Percentiles rank a stretch among this genome's conserved stretches.
These are phyloP conservation scores for Grapholita molesta DNA, from an alignment of 1,140 invertebrate species.

Conservation along the genomic window DNA sequence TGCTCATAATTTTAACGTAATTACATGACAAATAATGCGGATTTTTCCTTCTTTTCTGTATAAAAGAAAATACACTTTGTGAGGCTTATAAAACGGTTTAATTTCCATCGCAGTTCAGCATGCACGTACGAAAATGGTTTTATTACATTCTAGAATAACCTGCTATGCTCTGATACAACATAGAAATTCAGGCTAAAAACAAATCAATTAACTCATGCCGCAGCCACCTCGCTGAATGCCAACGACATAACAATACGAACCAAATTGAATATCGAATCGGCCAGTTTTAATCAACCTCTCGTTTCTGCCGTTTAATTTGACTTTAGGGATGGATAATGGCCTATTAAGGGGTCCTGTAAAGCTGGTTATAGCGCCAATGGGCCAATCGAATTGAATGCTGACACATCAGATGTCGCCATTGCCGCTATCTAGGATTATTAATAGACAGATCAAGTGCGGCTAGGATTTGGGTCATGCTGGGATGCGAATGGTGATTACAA, in stretches of 20 bases:
- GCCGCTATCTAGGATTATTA: neutral
- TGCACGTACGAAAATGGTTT: too few relatives aligned
- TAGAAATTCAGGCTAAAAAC: neutral
- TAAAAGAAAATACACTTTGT: too few relatives aligned
- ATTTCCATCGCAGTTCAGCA: too few relatives aligned
- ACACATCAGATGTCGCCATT: slow-evolving; percentile 47
- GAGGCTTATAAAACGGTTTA: too few relatives aligned
- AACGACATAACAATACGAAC: slow-evolving; percentile 20
- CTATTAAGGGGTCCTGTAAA: slow-evolving; percentile 18
- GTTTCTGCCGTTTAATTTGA: neutral
- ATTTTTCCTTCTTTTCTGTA: too few relatives aligned
- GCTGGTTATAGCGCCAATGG: slow-evolving; percentile 27
- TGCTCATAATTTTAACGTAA: too few relatives aligned
- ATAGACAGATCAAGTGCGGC: neutral
- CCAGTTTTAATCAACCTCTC: slow-evolving; percentile 21
- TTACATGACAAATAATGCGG: too few relatives aligned
- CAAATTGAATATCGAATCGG: slow-evolving; percentile 10
- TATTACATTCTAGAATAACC: too few relatives aligned
- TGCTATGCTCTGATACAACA: too few relatives aligned
- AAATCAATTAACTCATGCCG: neutral
- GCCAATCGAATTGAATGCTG: slow-evolving; percentile 57
- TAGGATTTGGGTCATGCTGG: neutral
- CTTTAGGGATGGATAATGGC: slow-evolving; percentile 15
- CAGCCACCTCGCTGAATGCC: neutral
- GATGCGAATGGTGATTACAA: neutral